Percentiles rank a stretch among this genome's conserved stretches.
Evolutionary conservation across 1,140 invertebrate genomes (phyloP).

Genomic region (Argopecten irradians): DNA sequence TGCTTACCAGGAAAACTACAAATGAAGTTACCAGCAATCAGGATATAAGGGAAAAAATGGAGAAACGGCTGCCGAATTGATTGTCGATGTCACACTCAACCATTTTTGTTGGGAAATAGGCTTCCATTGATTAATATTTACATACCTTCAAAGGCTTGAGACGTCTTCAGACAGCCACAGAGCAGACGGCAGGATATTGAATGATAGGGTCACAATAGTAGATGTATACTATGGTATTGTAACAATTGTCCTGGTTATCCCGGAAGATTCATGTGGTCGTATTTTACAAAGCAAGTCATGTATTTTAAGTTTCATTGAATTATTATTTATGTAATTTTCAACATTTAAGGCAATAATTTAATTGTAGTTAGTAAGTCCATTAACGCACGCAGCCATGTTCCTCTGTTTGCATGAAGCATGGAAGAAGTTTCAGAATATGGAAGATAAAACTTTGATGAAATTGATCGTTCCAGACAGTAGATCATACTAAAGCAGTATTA

Average conservation of each 20-base stretch:
- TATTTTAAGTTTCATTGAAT: not conserved
- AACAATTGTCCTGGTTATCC: not conserved
- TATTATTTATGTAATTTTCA: not conserved
- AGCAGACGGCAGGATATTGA: constrained; percentile 14
- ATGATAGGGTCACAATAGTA: not conserved
- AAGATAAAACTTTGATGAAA: not conserved
- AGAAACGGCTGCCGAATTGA: not conserved
- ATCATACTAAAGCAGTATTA: not conserved
- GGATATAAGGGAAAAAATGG: not conserved
- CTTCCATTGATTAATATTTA: constrained; percentile 23
- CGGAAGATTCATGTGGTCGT: not conserved
- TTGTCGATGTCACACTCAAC: not conserved
- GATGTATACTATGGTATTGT: not conserved
- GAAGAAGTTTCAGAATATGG: not conserved
- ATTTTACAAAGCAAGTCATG: not conserved
- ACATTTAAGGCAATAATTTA: not conserved
- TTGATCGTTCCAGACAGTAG: not conserved
- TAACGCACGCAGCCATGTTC: not conserved
- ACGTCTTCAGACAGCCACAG: not conserved
- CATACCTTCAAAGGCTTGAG: constrained; percentile 15
- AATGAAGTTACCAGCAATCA: not conserved
- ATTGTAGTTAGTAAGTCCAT: not conserved
- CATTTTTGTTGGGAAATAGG: constrained; percentile 9
- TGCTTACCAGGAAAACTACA: not conserved
- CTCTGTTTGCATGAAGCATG: constrained; percentile 1